Evolutionary conservation across 1,140 invertebrate genomes (phyloP).

Genomic region (fruit fly (Drosophila melanogaster)): Release_6_plus_ISO1_MT NT_033779.5:11298501-11299000

Average conservation of each 20-base stretch:
- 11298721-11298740: conserved; percentile 24
- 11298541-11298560: conserved; percentile 1
- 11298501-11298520: conserved; percentile 4
- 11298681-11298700: conserved; percentile 64
- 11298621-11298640: conserved; percentile 69
- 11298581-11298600: conserved; percentile 36
- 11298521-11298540: conserved; percentile 14
- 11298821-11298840: not conserved
- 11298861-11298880: too few relatives aligned
- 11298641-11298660: conserved; percentile 48
- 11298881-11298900: too few relatives aligned
- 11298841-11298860: not conserved
- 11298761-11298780: conserved; percentile 36
- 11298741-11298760: conserved; percentile 14
- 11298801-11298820: conserved; percentile 18
- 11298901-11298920: not conserved
- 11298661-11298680: conserved; percentile 69
- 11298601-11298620: conserved; percentile 38
- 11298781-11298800: conserved; percentile 40
- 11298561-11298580: conserved; percentile 23
- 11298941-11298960: too few relatives aligned
- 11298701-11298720: not conserved
- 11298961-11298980: not conserved
- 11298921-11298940: too few relatives aligned
- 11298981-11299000: not conserved